Conservation (phyloP, 1,140 invertebrate genomes). For the Psilanteris sp. region DNA sequence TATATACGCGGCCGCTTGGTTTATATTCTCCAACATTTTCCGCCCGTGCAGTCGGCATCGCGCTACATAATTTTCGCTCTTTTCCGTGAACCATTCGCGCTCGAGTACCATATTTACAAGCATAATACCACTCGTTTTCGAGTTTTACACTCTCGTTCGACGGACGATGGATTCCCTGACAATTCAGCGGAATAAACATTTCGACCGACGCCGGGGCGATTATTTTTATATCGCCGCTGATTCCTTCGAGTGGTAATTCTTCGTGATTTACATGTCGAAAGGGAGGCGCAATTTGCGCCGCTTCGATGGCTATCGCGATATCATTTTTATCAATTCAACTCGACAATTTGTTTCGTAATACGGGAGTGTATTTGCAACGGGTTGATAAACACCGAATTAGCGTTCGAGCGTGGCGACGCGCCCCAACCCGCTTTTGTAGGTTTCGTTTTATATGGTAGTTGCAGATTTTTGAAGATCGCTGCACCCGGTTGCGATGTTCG, state of each 20-base stretch:
- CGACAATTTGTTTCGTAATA: slow-evolving; percentile 29
- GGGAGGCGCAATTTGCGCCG: slow-evolving; percentile 22
- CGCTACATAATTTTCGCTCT: slow-evolving; percentile 62
- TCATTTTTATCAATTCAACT: slow-evolving; percentile 21
- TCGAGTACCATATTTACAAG: slow-evolving; percentile 59
- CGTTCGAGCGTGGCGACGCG: too few species aligned
- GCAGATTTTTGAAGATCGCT: too few species aligned
- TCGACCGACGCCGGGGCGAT: slow-evolving; percentile 39
- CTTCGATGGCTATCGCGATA: slow-evolving; percentile 19
- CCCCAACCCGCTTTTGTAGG: too few species aligned
- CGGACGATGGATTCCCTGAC: slow-evolving; percentile 57
- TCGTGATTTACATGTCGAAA: slow-evolving; percentile 42
- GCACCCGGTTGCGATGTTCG: too few species aligned
- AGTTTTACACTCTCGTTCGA: slow-evolving; percentile 61
- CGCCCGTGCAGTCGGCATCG: slow-evolving; percentile 44
- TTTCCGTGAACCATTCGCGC: slow-evolving; percentile 51
- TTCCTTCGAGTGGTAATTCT: slow-evolving; percentile 53
- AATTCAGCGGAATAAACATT: slow-evolving; percentile 61
- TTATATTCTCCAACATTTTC: slow-evolving; percentile 61
- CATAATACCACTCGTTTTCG: slow-evolving; percentile 63
- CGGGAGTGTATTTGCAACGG: slow-evolving; percentile 3
- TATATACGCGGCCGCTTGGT: slow-evolving; percentile 51
- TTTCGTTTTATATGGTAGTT: too few species aligned
- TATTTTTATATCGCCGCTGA: slow-evolving; percentile 61
- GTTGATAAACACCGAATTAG: slow-evolving; percentile 6